Percentiles rank a stretch among this genome's conserved stretches.
phyloP scores from a whole-genome alignment of 1,140 invertebrate species.

The Branchinecta lindahli region DNA sequence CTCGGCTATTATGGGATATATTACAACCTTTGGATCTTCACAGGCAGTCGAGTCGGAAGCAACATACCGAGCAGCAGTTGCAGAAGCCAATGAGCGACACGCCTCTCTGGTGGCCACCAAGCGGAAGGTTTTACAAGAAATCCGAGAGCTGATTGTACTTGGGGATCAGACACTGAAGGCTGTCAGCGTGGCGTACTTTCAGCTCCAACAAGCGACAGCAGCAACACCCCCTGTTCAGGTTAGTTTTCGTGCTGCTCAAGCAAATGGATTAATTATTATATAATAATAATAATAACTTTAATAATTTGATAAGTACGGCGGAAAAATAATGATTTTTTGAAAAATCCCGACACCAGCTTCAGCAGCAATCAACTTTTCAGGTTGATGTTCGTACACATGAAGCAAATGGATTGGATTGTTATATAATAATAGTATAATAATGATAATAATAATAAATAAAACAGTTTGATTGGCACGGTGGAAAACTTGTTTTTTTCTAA shows the following conservation, averaged over 20 bases:
- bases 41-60: slow-evolving; percentile 37
- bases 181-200: slow-evolving; percentile 39
- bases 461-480: too few relatives aligned
- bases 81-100: slow-evolving; percentile 38
- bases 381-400: too few relatives aligned
- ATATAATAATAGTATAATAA: too few relatives aligned
- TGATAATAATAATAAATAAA: too few relatives aligned
- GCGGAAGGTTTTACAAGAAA: slow-evolving; percentile 33
- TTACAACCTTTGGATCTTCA: background rate
- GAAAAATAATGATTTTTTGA: too few relatives aligned
- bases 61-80: slow-evolving; percentile 37
- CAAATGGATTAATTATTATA: background rate
- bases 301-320: background rate
- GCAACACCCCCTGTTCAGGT: slow-evolving; percentile 37
- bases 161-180: slow-evolving; percentile 40
- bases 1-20: too few relatives aligned
- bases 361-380: too few relatives aligned
- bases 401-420: too few relatives aligned
- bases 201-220: slow-evolving; percentile 36
- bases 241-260: slow-evolving; percentile 15
- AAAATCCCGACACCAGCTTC: too few relatives aligned
- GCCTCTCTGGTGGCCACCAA: slow-evolving; percentile 33
- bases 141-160: slow-evolving; percentile 37
- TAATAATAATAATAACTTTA: slow-evolving; percentile 5
- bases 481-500: too few relatives aligned